Percentiles rank a stretch among this genome's conserved stretches.
Conservation (phyloP, 2,797 vertebrate species). For the Steatocranus sp. region DNA sequence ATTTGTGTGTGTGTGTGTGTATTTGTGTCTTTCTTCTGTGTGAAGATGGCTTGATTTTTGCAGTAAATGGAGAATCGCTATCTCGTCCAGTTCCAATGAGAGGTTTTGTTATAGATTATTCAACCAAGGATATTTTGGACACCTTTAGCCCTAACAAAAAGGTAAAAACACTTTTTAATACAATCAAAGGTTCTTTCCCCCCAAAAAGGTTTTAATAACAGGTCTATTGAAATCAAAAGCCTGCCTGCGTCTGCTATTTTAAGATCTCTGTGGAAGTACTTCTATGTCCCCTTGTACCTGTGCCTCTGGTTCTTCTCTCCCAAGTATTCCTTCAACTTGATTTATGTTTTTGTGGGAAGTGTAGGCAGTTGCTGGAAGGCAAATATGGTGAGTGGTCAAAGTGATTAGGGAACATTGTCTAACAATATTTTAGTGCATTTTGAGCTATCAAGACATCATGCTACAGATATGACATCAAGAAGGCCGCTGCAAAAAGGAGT, state of each 20-base stretch:
- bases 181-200: background rate
- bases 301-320: background rate
- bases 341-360: background rate
- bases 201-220: background rate
- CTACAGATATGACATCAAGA: background rate
- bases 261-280: background rate
- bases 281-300: background rate
- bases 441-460: background rate
- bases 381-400: background rate
- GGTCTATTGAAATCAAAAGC: background rate
- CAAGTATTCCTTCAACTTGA: background rate
- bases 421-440: background rate
- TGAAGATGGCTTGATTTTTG: constrained; percentile 85
- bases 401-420: background rate
- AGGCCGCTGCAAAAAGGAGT: background rate
- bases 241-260: background rate
- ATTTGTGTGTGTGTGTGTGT: background rate
- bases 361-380: background rate
- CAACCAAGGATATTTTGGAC: constrained; percentile 86
- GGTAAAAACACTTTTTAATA: constrained; percentile 63
- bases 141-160: constrained; percentile 84
- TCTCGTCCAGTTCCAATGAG: constrained; percentile 71
- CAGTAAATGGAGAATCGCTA: constrained; percentile 85
- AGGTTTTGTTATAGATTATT: constrained; percentile 92
- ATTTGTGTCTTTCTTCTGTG: background rate